A percentile compares a stretch with the other conserved stretches of the same genome.
phyloP scores from a whole-genome alignment of 2,797 vertebrate genomes.

The Sparidentex hasta region DNA sequence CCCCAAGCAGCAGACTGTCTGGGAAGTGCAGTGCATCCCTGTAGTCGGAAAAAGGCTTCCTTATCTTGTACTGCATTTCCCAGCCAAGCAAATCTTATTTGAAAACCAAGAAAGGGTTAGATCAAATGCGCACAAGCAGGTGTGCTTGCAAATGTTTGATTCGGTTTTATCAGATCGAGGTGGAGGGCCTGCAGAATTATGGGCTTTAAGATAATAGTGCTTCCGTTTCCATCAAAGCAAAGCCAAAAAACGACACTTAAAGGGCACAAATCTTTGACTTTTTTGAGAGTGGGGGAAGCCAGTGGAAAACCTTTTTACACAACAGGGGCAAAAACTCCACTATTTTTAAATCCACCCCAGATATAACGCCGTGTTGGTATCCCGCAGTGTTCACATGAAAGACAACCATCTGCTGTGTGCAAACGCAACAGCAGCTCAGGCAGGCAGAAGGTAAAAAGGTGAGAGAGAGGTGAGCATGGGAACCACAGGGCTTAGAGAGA shows the following conservation, averaged over 20 bases:
- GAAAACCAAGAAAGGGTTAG: constrained; percentile 46
- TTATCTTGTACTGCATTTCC: constrained; percentile 65
- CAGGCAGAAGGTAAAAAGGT: constrained; percentile 18
- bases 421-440: constrained; percentile 26
- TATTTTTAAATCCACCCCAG: background rate
- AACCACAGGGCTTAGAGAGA: constrained; percentile 30
- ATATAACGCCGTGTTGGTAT: background rate
- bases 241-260: constrained; percentile 9
- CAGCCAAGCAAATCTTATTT: constrained; percentile 60
- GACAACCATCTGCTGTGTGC: constrained; percentile 28
- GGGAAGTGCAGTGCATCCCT: constrained; percentile 38
- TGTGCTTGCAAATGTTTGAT: constrained; percentile 61
- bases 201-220: constrained; percentile 46
- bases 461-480: constrained; percentile 19
- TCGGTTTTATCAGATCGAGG: constrained; percentile 57
- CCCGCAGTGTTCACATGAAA: constrained; percentile 25
- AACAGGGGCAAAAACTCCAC: background rate
- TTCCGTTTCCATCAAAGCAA: constrained; percentile 53
- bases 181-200: constrained; percentile 42
- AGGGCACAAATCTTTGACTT: constrained; percentile 33
- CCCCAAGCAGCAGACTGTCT: constrained; percentile 18
- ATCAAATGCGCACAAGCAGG: constrained; percentile 61
- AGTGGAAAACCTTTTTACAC: background rate
- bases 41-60: constrained; percentile 45
- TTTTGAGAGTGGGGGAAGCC: background rate